Base-by-base conservation (phyloP, 2,797 vertebrate genomes). In the Melanotaenia boesemani region DNA sequence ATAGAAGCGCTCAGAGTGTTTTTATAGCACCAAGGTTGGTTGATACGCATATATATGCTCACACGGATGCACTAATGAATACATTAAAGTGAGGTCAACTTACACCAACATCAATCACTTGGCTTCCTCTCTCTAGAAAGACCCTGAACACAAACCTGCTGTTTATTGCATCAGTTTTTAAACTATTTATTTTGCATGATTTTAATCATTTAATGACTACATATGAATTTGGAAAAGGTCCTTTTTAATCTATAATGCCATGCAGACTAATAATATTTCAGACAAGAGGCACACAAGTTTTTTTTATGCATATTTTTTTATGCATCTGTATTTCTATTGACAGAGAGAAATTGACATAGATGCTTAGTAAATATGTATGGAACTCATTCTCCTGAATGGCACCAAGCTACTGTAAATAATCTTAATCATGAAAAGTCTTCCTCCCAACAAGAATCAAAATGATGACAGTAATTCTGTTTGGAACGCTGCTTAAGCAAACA, bases 1-100 rank as follows among this genome's bases (percentile, higher is more conserved):
- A 94, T 0, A 81, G 90, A 96, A 93, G 80, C 9, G 92, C 59
- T 85, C 79, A 37, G 94, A 95, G 48, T 89, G 86, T 76, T 92
- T 91, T 52, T 90, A 88, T 16, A 94, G 94, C 63, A 78, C 95
- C 84, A 96, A 96, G 95, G 95, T 95, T 88, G 56, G 63, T 63
- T 57, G 18, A 58, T 36, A 30, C 67, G 36, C 34, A 16, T 46
- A 37, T n/a, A 70, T 66, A 73, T 63, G 50, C 36, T 32, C 30
- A 73, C 36, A 61, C n/a, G 70, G 10, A 54, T 41, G 59, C 12
- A 71, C 58, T 73, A 46, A 64, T 2, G 13, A 75, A 77, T 62
- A 72, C 58, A 75, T 83, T 80, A 70, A 72, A 67, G 36, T 11
- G 24, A 82, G 68, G 75, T 81, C 84, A 84, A 8, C 58, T 79